Percentiles rank a stretch among this genome's conserved stretches.
Conservation (phyloP, 2,113 vertebrate genomes). For the Pycnonotus jocosus region DNA sequence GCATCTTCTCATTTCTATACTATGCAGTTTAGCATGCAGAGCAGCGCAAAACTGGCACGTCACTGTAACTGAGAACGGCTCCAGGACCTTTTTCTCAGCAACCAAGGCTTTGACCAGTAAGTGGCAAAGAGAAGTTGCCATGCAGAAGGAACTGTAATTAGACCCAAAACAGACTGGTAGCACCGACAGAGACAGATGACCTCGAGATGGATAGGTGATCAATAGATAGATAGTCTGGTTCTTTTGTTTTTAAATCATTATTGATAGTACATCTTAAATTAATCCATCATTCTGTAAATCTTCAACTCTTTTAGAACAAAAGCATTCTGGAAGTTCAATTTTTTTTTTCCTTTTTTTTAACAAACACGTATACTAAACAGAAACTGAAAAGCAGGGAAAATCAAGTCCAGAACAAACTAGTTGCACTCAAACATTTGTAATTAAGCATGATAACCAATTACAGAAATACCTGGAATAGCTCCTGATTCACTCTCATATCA, state of each 20-base stretch:
- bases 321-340: constrained; percentile 4
- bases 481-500: constrained; percentile 66
- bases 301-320: constrained; percentile 21
- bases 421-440: constrained; percentile 72
- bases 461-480: constrained; percentile 72
- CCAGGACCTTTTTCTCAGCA: not conserved
- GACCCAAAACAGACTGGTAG: not conserved
- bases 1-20: not conserved
- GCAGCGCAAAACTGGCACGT: fast-evolving
- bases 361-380: not conserved
- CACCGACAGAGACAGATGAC: not conserved
- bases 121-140: not conserved
- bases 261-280: constrained; percentile 49
- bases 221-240: constrained; percentile 18
- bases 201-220: constrained; percentile 13
- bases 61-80: not conserved
- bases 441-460: constrained; percentile 77
- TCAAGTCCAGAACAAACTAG: constrained; percentile 64
- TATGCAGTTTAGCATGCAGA: not conserved
- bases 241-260: constrained; percentile 39
- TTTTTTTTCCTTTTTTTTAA: not conserved
- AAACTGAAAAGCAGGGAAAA: constrained; percentile 56
- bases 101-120: not conserved
- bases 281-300: constrained; percentile 48
- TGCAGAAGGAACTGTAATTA: constrained; percentile 14